These are phyloP conservation scores for Mya arenaria DNA, from an alignment of 1,140 invertebrate species.

Conservation along the genomic window DNA sequence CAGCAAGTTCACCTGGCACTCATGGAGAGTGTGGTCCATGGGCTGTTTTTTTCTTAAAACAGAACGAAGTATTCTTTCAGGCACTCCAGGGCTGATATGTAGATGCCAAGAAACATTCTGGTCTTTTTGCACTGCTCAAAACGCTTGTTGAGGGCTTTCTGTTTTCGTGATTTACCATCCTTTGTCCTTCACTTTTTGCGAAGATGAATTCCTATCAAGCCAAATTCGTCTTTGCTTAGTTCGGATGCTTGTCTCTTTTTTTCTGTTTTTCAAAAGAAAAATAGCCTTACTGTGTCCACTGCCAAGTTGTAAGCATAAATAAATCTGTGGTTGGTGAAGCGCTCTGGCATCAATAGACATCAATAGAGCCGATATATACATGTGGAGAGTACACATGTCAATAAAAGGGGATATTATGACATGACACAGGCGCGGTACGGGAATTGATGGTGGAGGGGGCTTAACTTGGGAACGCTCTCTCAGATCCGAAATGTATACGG, in stretches of 20 bases:
- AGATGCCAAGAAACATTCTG: conserved; percentile 6
- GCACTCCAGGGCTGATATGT: neutral
- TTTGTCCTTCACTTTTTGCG: conserved; percentile 35
- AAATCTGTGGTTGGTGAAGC: conserved; percentile 57
- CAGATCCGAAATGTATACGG: too few species aligned
- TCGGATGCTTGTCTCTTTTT: neutral
- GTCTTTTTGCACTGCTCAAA: neutral
- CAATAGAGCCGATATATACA: too few species aligned
- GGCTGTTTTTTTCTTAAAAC: conserved; percentile 52
- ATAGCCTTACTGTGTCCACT: conserved; percentile 40
- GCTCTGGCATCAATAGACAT: conserved; percentile 52
- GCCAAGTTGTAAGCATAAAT: conserved; percentile 60
- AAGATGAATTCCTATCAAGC: neutral
- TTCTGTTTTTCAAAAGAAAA: conserved; percentile 30
- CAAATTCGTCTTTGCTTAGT: neutral
- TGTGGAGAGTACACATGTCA: too few species aligned
- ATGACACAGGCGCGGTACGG: too few species aligned
- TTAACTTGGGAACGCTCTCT: too few species aligned
- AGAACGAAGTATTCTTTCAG: conserved; percentile 40
- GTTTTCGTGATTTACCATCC: conserved; percentile 35
- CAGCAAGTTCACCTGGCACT: conserved; percentile 33
- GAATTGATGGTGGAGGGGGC: too few species aligned
- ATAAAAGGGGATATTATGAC: too few species aligned
- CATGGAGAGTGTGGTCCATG: conserved; percentile 40
- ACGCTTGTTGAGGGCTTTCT: conserved; percentile 29